phyloP scores from a whole-genome alignment of 2,113 vertebrate genomes.

The Gambusia affinis region DNA sequence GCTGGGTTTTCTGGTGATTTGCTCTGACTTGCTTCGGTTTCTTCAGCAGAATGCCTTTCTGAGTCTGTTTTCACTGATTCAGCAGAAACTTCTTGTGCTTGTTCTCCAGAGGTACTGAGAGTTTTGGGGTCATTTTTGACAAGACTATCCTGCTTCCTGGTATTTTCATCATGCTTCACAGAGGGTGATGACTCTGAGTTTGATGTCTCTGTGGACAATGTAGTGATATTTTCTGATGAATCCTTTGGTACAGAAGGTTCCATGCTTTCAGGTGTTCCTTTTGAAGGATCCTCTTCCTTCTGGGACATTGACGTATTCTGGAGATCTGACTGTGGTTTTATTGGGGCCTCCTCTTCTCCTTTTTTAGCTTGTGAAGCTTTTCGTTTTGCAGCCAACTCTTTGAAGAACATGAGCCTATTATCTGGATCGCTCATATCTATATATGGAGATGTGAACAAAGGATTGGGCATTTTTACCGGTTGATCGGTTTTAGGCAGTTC shows the following conservation, averaged over 20 bases:
- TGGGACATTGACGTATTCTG: slow-evolving; percentile 1
- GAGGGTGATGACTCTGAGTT: slow-evolving; percentile 3
- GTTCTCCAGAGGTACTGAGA: slow-evolving; percentile 16
- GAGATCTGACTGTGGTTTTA: slow-evolving; percentile 29
- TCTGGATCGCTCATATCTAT: slow-evolving; percentile 74
- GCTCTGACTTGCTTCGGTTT: slow-evolving; percentile 48
- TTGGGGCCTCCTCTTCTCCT: slow-evolving; percentile 2
- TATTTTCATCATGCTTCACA: slow-evolving; percentile 23
- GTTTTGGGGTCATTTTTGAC: slow-evolving; percentile 8
- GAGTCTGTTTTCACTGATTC: slow-evolving; percentile 74
- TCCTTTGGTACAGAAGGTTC: neutral
- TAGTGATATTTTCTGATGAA: neutral
- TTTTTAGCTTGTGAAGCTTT: slow-evolving; percentile 58
- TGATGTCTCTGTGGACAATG: slow-evolving; percentile 4
- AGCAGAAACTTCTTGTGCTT: slow-evolving; percentile 43
- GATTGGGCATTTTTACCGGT: slow-evolving; percentile 12
- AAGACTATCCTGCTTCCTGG: slow-evolving; percentile 8
- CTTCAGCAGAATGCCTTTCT: slow-evolving; percentile 51
- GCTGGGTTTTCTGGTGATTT: slow-evolving; percentile 1
- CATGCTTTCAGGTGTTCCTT: neutral
- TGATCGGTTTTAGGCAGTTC: slow-evolving; percentile 44
- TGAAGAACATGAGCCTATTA: slow-evolving; percentile 64
- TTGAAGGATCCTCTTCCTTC: slow-evolving; percentile 18
- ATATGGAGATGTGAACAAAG: slow-evolving; percentile 11
- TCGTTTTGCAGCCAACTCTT: slow-evolving; percentile 70